Evolutionary conservation across 1,140 invertebrate genomes (phyloP), one percentile per base, ranked within the genome.

Genomic region (Steinernema feltiae): DNA sequence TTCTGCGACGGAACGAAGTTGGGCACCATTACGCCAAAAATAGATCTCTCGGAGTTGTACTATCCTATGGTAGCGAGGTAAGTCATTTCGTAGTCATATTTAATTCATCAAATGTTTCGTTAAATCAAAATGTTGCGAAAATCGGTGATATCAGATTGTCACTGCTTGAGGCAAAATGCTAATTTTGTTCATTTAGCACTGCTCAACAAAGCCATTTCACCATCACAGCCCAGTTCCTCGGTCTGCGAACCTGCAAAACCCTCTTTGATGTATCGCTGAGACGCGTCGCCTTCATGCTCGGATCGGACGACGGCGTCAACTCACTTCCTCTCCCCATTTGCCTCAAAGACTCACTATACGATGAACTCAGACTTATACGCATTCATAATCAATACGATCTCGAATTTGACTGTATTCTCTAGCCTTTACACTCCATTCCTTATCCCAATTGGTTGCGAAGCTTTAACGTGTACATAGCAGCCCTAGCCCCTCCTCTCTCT

Each of bases 121-220:
- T n/a, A n/a, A n/a, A n/a, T n/a, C n/a, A n/a, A n/a, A 46, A n/a
- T 46, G 41, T n/a, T n/a, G n/a, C n/a, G 41, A n/a, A 46, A n/a
- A 46, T 46, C 41, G 41, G 41, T 46, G 41, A 46, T n/a, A 46
- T 12, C n/a, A 46, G 41, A n/a, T n/a, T n/a, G n/a, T n/a, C n/a
- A n/a, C n/a, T n/a, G n/a, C 41, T 46, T 12, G 41, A 46, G n/a
- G 7, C 7, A 46, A 12, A 46, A 7, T 7, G 41, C 41, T 46
- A 63, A 63, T 63, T 63, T 21, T 21, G 24, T 63, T 27, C 53
- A 63, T 63, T 63, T 63, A 63, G 53, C 53, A 63, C 53, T 15
- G 53, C 53, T 15, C 53, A 63, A 27, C 15, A 27, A 63, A 63
- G 53, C 24, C 53, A 27, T 21, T 63, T 63, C 53, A 3, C 7